Evolutionary conservation across 2,797 vertebrate genomes (phyloP).

Genomic region (Gallinago nigripennis): DNA sequence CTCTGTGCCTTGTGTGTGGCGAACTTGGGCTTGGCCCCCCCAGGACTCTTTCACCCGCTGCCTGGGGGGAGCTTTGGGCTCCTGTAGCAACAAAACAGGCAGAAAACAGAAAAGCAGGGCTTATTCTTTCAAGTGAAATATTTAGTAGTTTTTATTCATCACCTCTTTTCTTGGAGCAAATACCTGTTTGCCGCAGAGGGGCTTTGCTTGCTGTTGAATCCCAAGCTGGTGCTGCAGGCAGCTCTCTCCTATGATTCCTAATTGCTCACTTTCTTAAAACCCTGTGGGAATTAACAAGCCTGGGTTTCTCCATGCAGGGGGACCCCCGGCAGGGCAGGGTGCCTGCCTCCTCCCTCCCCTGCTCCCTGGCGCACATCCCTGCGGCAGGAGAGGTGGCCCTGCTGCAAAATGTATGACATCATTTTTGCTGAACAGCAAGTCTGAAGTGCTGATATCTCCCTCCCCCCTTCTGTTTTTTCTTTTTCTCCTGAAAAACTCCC

Average conservation of each 20-base stretch:
- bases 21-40: not conserved
- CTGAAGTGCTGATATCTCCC: not conserved
- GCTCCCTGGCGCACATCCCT: rapidly evolving
- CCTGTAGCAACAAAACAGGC: not conserved
- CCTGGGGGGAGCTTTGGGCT: not conserved
- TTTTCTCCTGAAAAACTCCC: rapidly evolving
- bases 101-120: not conserved
- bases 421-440: not conserved
- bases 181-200: rapidly evolving
- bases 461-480: not conserved
- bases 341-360: not conserved
- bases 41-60: rapidly evolving
- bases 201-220: rapidly evolving
- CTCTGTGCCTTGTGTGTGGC: not conserved
- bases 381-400: not conserved
- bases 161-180: rapidly evolving
- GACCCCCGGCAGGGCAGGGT: rapidly evolving
- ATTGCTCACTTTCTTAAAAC: not conserved
- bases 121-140: not conserved
- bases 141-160: not conserved
- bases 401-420: rapidly evolving
- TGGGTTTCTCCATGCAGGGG: rapidly evolving
- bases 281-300: rapidly evolving
- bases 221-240: not conserved
- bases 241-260: not conserved